These are phyloP conservation scores for Leuciscus idus DNA, from an alignment of 2,113 vertebrate genomes.

Conservation along the genomic window DNA sequence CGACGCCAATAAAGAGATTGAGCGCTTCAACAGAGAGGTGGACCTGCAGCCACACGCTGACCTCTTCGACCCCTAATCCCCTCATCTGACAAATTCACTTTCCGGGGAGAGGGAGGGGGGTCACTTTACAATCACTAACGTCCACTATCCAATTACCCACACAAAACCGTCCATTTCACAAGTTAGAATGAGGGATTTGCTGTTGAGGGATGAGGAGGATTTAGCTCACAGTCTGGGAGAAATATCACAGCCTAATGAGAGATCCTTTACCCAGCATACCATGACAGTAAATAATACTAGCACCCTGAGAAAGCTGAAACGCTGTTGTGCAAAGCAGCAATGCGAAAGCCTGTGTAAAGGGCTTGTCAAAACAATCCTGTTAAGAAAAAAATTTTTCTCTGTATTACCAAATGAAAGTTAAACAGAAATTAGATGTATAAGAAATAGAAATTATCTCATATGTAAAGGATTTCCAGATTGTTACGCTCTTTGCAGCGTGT, in stretches of 20 bases:
- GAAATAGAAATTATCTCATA: neutral
- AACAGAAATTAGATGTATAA: neutral
- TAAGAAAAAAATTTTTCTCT: neutral
- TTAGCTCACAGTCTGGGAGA: slow-evolving; percentile 14
- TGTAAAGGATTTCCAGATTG: neutral
- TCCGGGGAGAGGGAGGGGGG: neutral
- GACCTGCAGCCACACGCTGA: slow-evolving; percentile 86
- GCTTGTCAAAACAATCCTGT: neutral
- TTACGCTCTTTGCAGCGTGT: neutral
- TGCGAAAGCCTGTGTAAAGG: neutral
- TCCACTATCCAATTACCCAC: slow-evolving; percentile 27
- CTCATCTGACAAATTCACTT: slow-evolving; percentile 37
- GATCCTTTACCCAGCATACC: slow-evolving; percentile 27
- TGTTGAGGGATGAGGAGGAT: slow-evolving; percentile 20
- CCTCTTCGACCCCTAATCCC: slow-evolving; percentile 82
- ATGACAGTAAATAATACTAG: slow-evolving; percentile 39
- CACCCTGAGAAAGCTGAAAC: slow-evolving; percentile 5
- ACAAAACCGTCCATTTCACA: slow-evolving; percentile 22
- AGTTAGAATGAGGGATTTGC: slow-evolving; percentile 11
- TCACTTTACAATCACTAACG: slow-evolving; percentile 16
- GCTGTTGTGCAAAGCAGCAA: neutral
- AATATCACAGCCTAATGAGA: slow-evolving; percentile 47
- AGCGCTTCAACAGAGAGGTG: slow-evolving; percentile 88
- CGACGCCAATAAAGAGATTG: slow-evolving; percentile 90
- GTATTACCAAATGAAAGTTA: neutral